These are phyloP conservation scores for Carassius carassius DNA, from an alignment of 2,113 vertebrate genomes.

Conservation along the genomic window DNA sequence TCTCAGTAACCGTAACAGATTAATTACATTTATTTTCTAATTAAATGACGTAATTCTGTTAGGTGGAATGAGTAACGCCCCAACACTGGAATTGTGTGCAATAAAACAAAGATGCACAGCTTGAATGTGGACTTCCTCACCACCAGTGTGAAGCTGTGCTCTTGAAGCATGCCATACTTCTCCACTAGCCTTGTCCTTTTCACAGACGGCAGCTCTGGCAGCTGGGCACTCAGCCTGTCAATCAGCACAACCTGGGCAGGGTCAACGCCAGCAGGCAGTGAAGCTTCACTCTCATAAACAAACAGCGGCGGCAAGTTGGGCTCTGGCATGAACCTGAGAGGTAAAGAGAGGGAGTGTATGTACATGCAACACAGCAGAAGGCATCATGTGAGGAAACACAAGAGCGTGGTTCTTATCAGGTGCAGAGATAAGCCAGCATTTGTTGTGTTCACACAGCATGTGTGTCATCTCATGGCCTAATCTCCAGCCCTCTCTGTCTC, in stretches of 20 bases:
- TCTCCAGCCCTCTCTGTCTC: slow-evolving; percentile 6
- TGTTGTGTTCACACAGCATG: slow-evolving; percentile 25
- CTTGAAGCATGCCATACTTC: slow-evolving; percentile 83
- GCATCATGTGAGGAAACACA: slow-evolving; percentile 41
- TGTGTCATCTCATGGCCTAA: not conserved
- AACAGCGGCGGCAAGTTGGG: slow-evolving; percentile 96
- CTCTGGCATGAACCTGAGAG: slow-evolving; percentile 93
- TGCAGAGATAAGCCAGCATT: slow-evolving; percentile 30
- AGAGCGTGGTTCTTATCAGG: slow-evolving; percentile 46
- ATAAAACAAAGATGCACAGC: not conserved
- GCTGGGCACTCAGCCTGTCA: slow-evolving; percentile 77
- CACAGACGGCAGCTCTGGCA: slow-evolving; percentile 88
- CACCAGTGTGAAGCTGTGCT: slow-evolving; percentile 89
- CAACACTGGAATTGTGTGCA: not conserved
- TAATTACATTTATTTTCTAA: too few species aligned
- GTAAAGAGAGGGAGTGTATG: not conserved
- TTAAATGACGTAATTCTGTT: too few species aligned
- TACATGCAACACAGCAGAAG: not conserved
- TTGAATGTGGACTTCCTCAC: slow-evolving; percentile 71
- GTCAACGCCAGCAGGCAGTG: slow-evolving; percentile 75
- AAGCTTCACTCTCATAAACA: slow-evolving; percentile 81
- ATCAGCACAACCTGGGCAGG: slow-evolving; percentile 83
- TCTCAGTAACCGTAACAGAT: too few species aligned
- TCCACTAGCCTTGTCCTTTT: slow-evolving; percentile 83
- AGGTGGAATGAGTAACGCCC: too few species aligned